Percentiles rank a stretch among this genome's conserved stretches.
These are phyloP conservation scores for Campoplex capitator DNA, from an alignment of 2,888 invertebrate species.

Conservation along the genomic window DNA sequence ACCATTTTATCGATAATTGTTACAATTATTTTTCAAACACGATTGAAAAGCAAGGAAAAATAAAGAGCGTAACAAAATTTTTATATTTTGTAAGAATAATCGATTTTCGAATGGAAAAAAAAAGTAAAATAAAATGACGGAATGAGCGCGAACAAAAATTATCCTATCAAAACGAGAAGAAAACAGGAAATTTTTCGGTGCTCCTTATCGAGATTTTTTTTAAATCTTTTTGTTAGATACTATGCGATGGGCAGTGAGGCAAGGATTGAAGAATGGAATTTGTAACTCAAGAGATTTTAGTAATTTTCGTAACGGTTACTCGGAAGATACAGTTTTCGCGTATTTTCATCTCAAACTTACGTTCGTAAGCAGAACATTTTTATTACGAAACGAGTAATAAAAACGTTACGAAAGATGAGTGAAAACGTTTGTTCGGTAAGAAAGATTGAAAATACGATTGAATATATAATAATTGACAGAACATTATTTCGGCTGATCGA, in stretches of 20 bases:
- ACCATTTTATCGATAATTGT: background rate
- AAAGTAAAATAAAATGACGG: background rate
- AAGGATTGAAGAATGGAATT: background rate
- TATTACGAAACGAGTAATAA: background rate
- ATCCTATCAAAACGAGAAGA: background rate
- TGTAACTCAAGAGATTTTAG: constrained; percentile 66
- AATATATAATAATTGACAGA: background rate
- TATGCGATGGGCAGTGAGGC: background rate
- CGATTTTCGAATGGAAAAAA: background rate
- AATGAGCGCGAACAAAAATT: background rate
- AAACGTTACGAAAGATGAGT: background rate
- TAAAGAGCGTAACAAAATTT: background rate
- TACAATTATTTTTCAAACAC: background rate
- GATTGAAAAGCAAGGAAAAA: background rate
- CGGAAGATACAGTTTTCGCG: constrained; percentile 13
- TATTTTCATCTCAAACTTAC: background rate
- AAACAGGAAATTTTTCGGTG: background rate
- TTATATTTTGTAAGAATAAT: background rate
- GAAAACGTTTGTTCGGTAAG: background rate
- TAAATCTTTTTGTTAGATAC: background rate
- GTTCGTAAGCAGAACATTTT: background rate
- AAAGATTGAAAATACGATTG: background rate
- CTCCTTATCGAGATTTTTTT: background rate
- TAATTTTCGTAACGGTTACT: constrained; percentile 27
- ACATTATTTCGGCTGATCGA: background rate